Conservation (phyloP, 2,113 vertebrate species). For the Dicentrarchus labrax region DNA sequence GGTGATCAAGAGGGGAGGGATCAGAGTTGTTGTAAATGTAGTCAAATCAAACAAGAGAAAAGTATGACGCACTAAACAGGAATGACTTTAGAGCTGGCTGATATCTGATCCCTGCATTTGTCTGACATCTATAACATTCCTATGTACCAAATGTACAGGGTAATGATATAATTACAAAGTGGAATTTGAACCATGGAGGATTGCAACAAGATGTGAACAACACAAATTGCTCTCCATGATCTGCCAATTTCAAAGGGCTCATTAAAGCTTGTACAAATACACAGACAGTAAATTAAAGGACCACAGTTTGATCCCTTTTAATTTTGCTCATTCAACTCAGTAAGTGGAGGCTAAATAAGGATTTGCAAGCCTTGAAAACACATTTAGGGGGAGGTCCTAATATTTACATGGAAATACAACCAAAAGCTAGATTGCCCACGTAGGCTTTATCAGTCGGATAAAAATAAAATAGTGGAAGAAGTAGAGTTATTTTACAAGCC, state of each 20-base stretch:
- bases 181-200: constrained; percentile 21
- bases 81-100: not conserved
- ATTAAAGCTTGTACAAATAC: constrained; percentile 37
- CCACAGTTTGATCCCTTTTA: constrained; percentile 42
- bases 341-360: constrained; percentile 32
- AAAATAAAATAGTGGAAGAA: constrained; percentile 30
- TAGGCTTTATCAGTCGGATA: constrained; percentile 27
- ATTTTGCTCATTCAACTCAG: constrained; percentile 15
- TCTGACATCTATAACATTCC: not conserved
- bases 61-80: not conserved
- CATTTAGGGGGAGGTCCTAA: not conserved
- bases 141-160: not conserved
- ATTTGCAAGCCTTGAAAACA: constrained; percentile 1
- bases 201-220: constrained; percentile 45
- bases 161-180: constrained; percentile 38
- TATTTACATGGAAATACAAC: constrained; percentile 44
- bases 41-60: not conserved
- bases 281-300: constrained; percentile 30
- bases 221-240: constrained; percentile 44
- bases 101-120: constrained; percentile 18
- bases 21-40: not conserved
- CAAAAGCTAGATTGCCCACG: not conserved
- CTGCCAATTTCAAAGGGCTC: constrained; percentile 36
- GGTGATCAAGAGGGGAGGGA: not conserved
- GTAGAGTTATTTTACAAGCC: constrained; percentile 37